phyloP scores from a whole-genome alignment of 2,113 vertebrate genomes.

The Grallaria varia region DNA sequence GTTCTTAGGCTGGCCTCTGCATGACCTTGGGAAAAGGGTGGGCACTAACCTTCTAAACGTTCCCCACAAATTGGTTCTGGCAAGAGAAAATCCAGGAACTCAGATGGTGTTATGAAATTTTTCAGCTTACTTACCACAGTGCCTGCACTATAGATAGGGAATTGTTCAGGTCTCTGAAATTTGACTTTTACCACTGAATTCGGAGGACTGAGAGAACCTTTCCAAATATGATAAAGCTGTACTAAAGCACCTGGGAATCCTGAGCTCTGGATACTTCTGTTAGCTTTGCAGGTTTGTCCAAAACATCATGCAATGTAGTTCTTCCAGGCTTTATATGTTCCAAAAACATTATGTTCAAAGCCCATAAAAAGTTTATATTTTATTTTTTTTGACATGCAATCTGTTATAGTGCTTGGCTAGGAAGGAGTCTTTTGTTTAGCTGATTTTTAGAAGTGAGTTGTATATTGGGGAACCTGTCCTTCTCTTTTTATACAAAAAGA shows the following conservation, averaged over 20 bases:
- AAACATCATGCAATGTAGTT: not conserved
- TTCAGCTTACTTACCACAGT: not conserved
- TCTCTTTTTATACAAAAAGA: not conserved
- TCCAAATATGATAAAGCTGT: not conserved
- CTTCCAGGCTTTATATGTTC: not conserved
- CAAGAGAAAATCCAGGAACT: slow-evolving; percentile 16
- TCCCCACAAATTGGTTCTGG: not conserved
- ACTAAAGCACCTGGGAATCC: not conserved
- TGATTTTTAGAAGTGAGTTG: not conserved
- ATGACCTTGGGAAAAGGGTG: not conserved
- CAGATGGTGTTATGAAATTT: not conserved
- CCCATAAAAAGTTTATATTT: not conserved
- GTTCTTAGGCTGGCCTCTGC: not conserved
- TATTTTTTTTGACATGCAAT: not conserved
- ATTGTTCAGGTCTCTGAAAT: not conserved
- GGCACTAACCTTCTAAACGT: not conserved
- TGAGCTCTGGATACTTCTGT: not conserved
- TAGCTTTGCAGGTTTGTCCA: not conserved
- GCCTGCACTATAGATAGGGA: not conserved
- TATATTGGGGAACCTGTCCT: not conserved
- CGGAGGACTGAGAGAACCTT: not conserved
- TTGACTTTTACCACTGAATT: not conserved
- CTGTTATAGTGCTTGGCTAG: not conserved
- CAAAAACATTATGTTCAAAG: not conserved
- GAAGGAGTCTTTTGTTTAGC: not conserved